Percentiles rank a stretch among this genome's conserved stretches.
Evolutionary conservation across 2,113 vertebrate genomes (phyloP).

Genomic region (Orthonyx spaldingii): DNA sequence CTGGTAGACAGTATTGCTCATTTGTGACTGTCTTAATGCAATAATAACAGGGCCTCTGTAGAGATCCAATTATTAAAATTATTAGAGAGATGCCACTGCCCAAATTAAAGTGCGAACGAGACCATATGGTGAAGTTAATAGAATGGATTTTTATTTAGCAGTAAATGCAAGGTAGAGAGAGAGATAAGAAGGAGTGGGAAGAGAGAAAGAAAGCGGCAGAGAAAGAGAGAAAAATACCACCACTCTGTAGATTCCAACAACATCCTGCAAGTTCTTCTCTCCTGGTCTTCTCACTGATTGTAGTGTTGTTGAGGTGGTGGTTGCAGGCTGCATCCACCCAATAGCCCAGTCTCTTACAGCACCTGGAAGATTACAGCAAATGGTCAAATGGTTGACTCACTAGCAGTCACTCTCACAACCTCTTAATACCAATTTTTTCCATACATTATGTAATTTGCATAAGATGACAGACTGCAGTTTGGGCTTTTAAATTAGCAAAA

Average conservation of each 20-base stretch:
- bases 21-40: neutral
- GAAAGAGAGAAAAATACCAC: neutral
- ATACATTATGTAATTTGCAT: neutral
- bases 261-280: neutral
- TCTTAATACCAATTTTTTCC: neutral
- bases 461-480: neutral
- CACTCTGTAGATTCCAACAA: fast-evolving
- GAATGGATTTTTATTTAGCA: neutral
- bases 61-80: neutral
- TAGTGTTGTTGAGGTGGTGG: neutral
- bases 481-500: neutral
- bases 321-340: neutral
- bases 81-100: neutral
- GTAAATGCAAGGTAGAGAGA: neutral
- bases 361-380: neutral
- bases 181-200: neutral
- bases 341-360: neutral
- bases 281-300: fast-evolving
- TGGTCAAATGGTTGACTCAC: neutral
- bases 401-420: neutral
- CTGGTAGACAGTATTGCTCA: neutral
- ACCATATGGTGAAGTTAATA: neutral
- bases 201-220: neutral
- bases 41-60: neutral
- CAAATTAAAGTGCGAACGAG: neutral